Evolutionary conservation across 2,113 vertebrate genomes (phyloP).

Genomic region (Abramis brama): DNA sequence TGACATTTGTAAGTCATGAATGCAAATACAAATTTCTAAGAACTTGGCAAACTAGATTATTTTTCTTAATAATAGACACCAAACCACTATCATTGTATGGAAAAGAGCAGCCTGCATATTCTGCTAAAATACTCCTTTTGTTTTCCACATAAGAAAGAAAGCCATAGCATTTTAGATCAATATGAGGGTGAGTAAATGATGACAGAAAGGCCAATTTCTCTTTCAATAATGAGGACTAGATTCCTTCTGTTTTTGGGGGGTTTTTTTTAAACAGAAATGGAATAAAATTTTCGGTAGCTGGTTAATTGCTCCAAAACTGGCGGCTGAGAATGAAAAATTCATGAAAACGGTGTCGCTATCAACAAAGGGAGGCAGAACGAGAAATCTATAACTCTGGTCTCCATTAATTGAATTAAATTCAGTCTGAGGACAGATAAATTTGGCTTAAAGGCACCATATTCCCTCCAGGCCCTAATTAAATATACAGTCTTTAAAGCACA

Average conservation of each 20-base stretch:
- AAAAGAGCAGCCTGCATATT: background rate
- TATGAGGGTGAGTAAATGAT: background rate
- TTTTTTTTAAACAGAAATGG: background rate
- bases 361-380: conserved; percentile 68
- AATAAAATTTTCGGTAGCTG: background rate
- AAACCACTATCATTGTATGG: background rate
- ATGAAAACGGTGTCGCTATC: conserved; percentile 64
- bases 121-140: background rate
- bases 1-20: background rate
- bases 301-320: conserved; percentile 48
- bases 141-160: background rate
- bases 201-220: conserved; percentile 1
- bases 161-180: background rate
- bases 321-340: conserved; percentile 64
- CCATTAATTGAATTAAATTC: conserved; percentile 78
- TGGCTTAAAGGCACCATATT: conserved; percentile 74
- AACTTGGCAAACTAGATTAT: background rate
- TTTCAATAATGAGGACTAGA: conserved; percentile 14
- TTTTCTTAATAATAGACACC: background rate
- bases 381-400: conserved; percentile 69
- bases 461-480: conserved; percentile 73
- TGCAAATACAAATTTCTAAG: background rate
- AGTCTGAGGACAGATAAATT: conserved; percentile 74
- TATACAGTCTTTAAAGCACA: conserved; percentile 74
- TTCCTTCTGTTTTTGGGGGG: background rate